Base-by-base conservation (phyloP, 1,140 invertebrate species). In the Zaprionus tsacasi region DNA sequence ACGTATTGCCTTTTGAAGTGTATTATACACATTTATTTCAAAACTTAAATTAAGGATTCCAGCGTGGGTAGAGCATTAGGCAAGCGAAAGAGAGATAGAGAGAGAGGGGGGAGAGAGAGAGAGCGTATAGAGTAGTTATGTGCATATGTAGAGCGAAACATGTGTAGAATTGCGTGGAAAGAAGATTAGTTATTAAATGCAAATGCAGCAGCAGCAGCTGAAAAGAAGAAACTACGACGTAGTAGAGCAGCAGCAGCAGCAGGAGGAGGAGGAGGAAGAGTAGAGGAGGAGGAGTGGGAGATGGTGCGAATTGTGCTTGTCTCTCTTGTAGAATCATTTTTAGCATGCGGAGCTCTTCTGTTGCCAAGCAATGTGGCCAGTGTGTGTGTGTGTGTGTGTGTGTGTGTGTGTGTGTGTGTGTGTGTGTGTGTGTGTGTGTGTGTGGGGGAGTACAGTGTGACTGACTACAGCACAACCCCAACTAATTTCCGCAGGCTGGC, bases 321-420 rank as follows among this genome's bases (percentile, higher is more conserved):
- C 40, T 43, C n/a, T 15, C n/a, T 15, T 43, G 6, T 43, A 43
- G 40, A 43, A 43, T 43, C 40, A 7, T 30, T 30, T 30, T 30
- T 30, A 30, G 27, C 27, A 30, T 30, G 27, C 27, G 27, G 27
- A 30, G 8, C 45, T 7, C 8, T 8, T 10, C 27, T 50, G 64
- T 73, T 68, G 70, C 70, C 48, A 45, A 57, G 70, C 64, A 56
- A 73, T 56, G 64, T 50, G 45, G 27, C 27, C 27, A 21, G 17
- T 30, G 36, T 17, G 25, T 43, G 35, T 11, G 33, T 57, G 27
- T 30, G 6, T 30, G 27, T 30, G 25, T 27, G 25, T 27, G 25
- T 27, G 25, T 48, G 45, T 48, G 17, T 55, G 52, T 30, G 25
- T 55, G 35, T 8, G 43, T 57, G 55, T n/a, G 7, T n/a, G n/a